Conservation (phyloP, 1,140 invertebrate species). For the Helicoverpa armigera region DNA sequence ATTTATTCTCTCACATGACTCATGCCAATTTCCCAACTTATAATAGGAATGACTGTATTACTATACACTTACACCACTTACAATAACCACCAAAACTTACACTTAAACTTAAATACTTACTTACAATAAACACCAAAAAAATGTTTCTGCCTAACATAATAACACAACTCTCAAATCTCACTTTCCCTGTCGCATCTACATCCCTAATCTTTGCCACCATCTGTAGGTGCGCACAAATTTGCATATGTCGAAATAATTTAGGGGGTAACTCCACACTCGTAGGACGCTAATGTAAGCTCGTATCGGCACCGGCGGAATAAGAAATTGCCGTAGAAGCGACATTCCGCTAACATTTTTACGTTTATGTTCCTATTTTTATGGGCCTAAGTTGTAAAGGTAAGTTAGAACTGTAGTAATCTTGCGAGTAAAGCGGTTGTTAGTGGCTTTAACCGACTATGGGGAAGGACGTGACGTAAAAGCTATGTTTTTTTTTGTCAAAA, state of each 20-base stretch:
- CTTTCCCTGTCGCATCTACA: constrained; percentile 4
- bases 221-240: constrained; percentile 84
- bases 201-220: constrained; percentile 70
- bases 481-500: not conserved
- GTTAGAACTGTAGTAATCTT: constrained; percentile 37
- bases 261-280: constrained; percentile 73
- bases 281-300: constrained; percentile 74
- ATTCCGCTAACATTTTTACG: constrained; percentile 43
- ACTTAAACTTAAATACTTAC: no score
- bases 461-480: not conserved
- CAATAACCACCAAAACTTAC: no score
- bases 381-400: constrained; percentile 37
- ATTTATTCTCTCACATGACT: no score
- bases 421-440: not conserved
- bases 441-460: not conserved
- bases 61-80: no score
- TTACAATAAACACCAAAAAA: no score
- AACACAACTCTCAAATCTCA: no score
- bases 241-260: constrained; percentile 86
- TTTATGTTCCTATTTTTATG: constrained; percentile 41
- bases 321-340: constrained; percentile 63
- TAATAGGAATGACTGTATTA: no score
- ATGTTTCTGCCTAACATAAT: no score
- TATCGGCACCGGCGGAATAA: constrained; percentile 71
- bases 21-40: no score